These are phyloP conservation scores for Mesocricetus auratus DNA, from an alignment of 2,113 vertebrate genomes.

Conservation along the genomic window DNA sequence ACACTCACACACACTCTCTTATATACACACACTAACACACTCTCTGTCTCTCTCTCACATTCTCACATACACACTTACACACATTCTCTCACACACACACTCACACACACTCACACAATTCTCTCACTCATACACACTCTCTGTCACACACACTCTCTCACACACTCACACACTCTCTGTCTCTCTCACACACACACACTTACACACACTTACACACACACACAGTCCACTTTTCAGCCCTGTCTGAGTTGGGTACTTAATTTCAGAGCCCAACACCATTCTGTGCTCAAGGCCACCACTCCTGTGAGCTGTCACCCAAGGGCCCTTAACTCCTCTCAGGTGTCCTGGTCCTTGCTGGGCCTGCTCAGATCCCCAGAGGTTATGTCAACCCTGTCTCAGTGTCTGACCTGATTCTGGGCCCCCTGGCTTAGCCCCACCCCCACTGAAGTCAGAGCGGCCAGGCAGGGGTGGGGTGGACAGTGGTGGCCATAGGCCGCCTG, in stretches of 20 bases:
- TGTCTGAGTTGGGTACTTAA: not conserved
- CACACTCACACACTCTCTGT: not conserved
- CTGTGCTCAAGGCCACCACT: not conserved
- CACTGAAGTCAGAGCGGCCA: too few species aligned
- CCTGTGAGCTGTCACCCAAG: not conserved
- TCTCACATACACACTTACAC: not conserved
- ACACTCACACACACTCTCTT: not conserved
- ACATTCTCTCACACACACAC: too few species aligned
- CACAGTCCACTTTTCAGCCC: not conserved
- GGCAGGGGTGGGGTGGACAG: not conserved
- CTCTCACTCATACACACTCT: not conserved
- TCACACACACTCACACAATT: too few species aligned
- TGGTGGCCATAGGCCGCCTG: too few species aligned
- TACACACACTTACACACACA: too few species aligned
- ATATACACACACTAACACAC: too few species aligned
- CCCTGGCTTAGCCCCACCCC: not conserved
- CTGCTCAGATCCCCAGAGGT: not conserved
- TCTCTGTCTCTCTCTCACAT: not conserved
- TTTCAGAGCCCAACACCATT: not conserved
- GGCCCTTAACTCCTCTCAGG: not conserved
- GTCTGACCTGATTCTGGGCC: not conserved
- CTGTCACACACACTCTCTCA: accelerated
- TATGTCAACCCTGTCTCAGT: not conserved
- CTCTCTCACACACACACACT: not conserved
- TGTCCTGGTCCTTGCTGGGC: not conserved